Percentiles rank a stretch among this genome's conserved stretches.
phyloP scores from a whole-genome alignment of 2,113 vertebrate species.

The Gobius niger region DNA sequence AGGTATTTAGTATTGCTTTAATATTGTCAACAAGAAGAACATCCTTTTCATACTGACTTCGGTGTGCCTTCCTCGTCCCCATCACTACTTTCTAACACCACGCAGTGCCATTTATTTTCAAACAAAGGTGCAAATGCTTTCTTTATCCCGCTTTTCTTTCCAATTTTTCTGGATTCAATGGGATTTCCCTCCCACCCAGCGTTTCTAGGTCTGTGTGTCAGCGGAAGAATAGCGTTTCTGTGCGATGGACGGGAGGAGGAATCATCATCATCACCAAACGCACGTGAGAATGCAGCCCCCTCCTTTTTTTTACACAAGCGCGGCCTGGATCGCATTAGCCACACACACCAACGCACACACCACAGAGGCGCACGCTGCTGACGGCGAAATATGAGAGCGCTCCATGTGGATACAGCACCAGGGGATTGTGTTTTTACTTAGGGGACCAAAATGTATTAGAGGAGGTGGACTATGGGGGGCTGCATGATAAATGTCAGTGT shows the following conservation, averaged over 20 bases:
- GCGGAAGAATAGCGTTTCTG: constrained; percentile 63
- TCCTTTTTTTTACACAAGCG: constrained; percentile 23
- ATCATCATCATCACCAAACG: constrained; percentile 18
- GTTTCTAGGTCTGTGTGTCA: constrained; percentile 77
- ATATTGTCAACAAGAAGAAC: too few species aligned
- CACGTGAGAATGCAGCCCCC: constrained; percentile 9
- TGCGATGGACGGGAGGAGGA: constrained; percentile 32
- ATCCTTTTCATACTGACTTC: too few species aligned
- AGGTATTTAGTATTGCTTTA: too few species aligned
- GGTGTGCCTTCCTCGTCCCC: too few species aligned
- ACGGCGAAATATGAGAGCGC: constrained; percentile 17
- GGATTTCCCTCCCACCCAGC: constrained; percentile 5
- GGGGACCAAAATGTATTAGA: background rate
- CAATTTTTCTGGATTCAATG: background rate
- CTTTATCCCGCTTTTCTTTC: background rate
- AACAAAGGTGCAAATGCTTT: background rate
- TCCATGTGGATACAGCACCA: constrained; percentile 26
- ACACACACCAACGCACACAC: constrained; percentile 22
- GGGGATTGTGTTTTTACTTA: constrained; percentile 12
- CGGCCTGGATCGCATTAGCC: constrained; percentile 43
- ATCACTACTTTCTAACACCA: background rate
- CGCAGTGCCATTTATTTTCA: background rate
- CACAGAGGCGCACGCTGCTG: constrained; percentile 16
- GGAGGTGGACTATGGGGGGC: background rate
- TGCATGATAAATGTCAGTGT: background rate